Percentiles rank a stretch among this genome's conserved stretches.
Conservation (phyloP, 2,113 vertebrate species). For the Neodon shergylaensis region DNA sequence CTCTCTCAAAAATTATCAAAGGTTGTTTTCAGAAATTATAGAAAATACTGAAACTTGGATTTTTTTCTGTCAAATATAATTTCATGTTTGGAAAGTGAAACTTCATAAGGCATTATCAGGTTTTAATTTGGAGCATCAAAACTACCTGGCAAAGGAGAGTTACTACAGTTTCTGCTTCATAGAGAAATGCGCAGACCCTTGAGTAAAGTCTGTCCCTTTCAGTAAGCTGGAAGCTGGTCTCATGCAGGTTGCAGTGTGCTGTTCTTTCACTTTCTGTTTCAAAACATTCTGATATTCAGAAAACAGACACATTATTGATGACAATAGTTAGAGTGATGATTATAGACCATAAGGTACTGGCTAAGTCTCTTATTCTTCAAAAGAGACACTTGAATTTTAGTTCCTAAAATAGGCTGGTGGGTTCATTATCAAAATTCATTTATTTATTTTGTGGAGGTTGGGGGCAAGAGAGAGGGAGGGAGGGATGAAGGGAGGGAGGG, state of each 20-base stretch:
- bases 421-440: neutral
- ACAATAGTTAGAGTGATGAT: neutral
- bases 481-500: too few species aligned
- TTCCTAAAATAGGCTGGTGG: neutral
- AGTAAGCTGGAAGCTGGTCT: neutral
- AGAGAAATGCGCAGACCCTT: neutral
- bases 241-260: neutral
- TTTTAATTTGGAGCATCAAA: neutral
- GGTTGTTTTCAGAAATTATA: neutral
- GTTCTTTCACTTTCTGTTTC: neutral
- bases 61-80: neutral
- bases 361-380: neutral
- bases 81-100: neutral
- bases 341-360: neutral
- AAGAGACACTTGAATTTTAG: neutral
- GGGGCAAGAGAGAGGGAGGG: neutral
- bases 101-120: neutral
- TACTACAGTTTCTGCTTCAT: too few species aligned
- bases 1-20: slow-evolving; percentile 33
- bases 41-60: neutral
- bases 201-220: neutral
- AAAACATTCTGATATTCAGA: neutral
- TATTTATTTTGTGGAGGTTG: neutral
- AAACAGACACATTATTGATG: neutral
- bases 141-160: neutral